Percentiles rank a stretch among this genome's conserved stretches.
Conservation (phyloP, 1,140 invertebrate genomes). For the Pseudobourletiella spinata region DNA sequence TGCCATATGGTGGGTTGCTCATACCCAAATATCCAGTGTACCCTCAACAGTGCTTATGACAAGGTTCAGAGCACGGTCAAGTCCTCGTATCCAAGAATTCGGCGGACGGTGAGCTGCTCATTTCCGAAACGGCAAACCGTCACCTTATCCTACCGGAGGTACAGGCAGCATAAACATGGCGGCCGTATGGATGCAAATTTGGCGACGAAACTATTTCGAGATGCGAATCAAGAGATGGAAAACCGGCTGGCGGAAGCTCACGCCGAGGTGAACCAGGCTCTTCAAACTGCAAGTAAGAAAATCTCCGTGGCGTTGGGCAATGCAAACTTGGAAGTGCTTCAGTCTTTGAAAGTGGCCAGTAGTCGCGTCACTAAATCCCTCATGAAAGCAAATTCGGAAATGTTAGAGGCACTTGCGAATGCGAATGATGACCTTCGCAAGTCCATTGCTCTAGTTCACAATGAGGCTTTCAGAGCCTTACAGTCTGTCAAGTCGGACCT, state of each 20-base stretch:
- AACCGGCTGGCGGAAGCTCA: neutral
- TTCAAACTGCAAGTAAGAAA: constrained; percentile 3
- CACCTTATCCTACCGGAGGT: neutral
- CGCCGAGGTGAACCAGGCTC: neutral
- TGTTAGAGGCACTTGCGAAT: neutral
- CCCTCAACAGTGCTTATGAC: neutral
- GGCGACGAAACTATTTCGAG: neutral
- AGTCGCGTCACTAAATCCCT: neutral
- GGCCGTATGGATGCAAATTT: neutral
- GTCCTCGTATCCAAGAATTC: neutral
- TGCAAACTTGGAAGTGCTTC: constrained; percentile 3
- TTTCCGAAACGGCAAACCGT: neutral
- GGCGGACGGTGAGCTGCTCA: neutral
- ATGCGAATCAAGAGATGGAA: neutral
- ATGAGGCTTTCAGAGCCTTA: neutral
- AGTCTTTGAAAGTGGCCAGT: neutral
- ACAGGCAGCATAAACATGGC: neutral
- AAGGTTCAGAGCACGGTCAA: constrained; percentile 1
- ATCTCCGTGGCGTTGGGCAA: neutral
- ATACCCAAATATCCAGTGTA: neutral
- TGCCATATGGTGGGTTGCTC: neutral
- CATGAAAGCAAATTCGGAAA: neutral
- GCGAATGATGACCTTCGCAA: constrained; percentile 3
- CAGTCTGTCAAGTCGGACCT: neutral
- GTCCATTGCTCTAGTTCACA: neutral